Evolutionary conservation across 2,113 vertebrate species (phyloP).

Genomic region (Theropithecus gelada): DNA sequence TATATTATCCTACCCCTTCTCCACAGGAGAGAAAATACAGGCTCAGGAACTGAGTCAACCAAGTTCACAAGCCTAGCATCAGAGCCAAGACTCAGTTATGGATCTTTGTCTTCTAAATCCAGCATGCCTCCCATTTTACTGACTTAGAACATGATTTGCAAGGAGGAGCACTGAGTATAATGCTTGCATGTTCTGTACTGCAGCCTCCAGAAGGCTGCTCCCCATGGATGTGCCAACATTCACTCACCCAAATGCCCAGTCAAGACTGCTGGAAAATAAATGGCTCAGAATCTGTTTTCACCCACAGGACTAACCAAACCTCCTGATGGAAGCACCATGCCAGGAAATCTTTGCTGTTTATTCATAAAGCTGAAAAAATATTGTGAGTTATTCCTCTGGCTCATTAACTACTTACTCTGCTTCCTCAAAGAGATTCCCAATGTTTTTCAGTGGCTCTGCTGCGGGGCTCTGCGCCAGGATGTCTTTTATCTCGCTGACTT

Average conservation of each 20-base stretch:
- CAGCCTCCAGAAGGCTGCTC: too few species aligned
- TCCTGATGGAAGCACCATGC: neutral
- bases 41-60: neutral
- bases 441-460: slow-evolving; percentile 91
- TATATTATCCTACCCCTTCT: neutral
- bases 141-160: neutral
- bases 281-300: neutral
- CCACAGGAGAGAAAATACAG: neutral
- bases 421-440: slow-evolving; percentile 93
- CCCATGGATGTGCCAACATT: neutral
- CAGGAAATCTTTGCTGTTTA: neutral
- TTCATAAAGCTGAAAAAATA: neutral
- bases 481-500: slow-evolving; percentile 86
- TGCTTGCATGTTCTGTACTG: neutral
- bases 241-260: neutral
- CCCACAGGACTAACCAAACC: neutral
- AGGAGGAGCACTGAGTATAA: accelerated
- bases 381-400: accelerated
- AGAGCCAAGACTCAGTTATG: accelerated
- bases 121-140: too few species aligned
- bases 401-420: slow-evolving; percentile 88
- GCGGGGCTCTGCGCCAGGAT: slow-evolving; percentile 92
- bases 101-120: neutral
- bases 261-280: neutral
- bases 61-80: neutral